Percentiles rank a stretch among this genome's conserved stretches.
Evolutionary conservation across 2,888 invertebrate species (phyloP).

Genomic region (Rhyacophila evoluta): DNA sequence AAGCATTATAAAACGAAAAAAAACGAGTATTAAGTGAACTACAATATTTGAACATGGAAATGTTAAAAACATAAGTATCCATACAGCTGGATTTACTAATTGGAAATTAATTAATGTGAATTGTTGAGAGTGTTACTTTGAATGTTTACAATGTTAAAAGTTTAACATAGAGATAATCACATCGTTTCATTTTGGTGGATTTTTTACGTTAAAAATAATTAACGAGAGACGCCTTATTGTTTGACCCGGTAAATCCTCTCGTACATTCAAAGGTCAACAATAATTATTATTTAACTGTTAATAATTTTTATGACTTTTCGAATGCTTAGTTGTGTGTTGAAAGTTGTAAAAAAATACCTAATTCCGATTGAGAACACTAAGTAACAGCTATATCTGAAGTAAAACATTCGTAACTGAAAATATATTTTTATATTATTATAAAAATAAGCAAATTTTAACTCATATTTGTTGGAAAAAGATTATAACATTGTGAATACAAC

Average conservation of each 20-base stretch:
- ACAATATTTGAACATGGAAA: no score
- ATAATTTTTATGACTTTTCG: constrained; percentile 23
- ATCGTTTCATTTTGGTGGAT: not conserved
- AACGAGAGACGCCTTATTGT: not conserved
- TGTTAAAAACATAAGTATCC: no score
- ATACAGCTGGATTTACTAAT: no score
- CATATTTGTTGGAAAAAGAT: no score
- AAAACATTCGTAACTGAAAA: not conserved
- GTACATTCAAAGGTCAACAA: not conserved
- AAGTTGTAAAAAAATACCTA: not conserved
- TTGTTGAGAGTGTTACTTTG: not conserved
- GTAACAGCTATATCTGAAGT: not conserved
- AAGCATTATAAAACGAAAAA: no score
- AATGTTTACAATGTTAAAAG: no score
- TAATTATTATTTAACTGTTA: constrained; percentile 26
- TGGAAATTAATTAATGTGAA: not conserved
- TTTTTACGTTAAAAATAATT: constrained; percentile 20
- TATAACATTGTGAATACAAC: no score
- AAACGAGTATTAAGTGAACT: no score
- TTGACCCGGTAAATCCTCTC: not conserved
- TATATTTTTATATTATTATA: no score
- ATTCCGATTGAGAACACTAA: constrained; percentile 4
- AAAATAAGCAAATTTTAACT: no score
- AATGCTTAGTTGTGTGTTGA: constrained; percentile 1
- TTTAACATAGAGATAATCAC: not conserved